Conservation (phyloP, 1,140 invertebrate genomes). For the Tetranychus urticae region DNA sequence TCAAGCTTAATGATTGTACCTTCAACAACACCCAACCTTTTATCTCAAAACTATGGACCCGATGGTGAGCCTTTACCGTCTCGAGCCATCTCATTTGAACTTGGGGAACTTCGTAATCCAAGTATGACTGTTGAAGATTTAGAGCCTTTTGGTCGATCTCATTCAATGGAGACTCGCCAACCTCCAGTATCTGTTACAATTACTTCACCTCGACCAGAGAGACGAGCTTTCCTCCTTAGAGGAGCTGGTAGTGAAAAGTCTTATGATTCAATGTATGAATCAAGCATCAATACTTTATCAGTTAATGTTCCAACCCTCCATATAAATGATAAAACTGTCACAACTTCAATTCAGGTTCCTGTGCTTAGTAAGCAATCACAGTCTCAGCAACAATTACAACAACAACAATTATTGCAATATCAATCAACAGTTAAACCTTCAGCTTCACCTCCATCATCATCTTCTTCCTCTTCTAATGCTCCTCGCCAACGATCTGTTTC, state of each 20-base stretch:
- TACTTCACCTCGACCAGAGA: slow-evolving; percentile 15
- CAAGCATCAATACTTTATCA: slow-evolving; percentile 2
- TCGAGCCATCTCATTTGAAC: slow-evolving; percentile 12
- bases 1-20: neutral
- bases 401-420: neutral
- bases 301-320: slow-evolving; percentile 2
- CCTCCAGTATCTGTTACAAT: slow-evolving; percentile 10
- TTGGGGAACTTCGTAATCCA: slow-evolving; percentile 13
- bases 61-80: slow-evolving; percentile 4
- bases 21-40: neutral
- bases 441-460: neutral
- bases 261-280: neutral
- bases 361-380: neutral
- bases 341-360: neutral
- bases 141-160: slow-evolving; percentile 10
- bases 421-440: neutral
- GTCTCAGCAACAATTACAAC: neutral
- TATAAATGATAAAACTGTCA: neutral
- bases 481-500: neutral
- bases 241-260: neutral
- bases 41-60: neutral
- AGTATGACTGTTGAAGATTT: slow-evolving; percentile 11
- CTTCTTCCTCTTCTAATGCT: neutral
- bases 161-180: slow-evolving; percentile 11
- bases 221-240: slow-evolving; percentile 14